Evolutionary conservation across 1,140 invertebrate genomes (phyloP).

Genomic region (Dreissena rostriformis): DNA sequence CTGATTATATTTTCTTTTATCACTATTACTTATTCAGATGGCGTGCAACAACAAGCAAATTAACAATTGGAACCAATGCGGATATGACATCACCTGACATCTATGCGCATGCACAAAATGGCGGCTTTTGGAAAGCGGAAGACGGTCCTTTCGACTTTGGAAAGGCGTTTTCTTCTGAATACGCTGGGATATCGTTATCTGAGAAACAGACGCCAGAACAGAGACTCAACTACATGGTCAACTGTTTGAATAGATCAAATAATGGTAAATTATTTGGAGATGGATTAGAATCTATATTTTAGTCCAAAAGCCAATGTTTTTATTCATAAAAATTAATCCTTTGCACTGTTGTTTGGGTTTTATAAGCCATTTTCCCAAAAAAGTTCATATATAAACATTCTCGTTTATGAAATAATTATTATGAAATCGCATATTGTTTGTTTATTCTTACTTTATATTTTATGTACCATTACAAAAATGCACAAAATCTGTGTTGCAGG

Average conservation of each 20-base stretch:
- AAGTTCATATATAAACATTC: no score
- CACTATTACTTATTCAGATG: constrained; percentile 78
- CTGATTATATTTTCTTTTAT: no score
- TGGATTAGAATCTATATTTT: no score
- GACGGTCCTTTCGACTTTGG: constrained; percentile 80
- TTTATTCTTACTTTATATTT: no score
- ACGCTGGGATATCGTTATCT: constrained; percentile 55
- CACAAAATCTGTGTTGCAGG: background rate
- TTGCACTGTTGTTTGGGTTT: no score
- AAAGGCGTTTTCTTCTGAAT: constrained; percentile 66
- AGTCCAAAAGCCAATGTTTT: no score
- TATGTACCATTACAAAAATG: no score
- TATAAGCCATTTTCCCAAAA: no score
- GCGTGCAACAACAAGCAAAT: constrained; percentile 86
- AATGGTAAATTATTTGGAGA: no score
- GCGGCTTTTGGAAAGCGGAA: constrained; percentile 86
- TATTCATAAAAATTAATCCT: no score
- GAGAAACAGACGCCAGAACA: constrained; percentile 54
- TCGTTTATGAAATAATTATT: no score
- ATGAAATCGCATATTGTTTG: no score
- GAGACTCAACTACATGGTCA: constrained; percentile 36
- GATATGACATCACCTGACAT: constrained; percentile 86
- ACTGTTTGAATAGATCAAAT: background rate
- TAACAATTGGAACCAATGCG: constrained; percentile 88
- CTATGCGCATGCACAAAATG: constrained; percentile 84